A percentile compares a stretch with the other conserved stretches of the same genome.
Evolutionary conservation across 1,140 invertebrate genomes (phyloP).

Genomic region (Xylocopa sonorina): DNA sequence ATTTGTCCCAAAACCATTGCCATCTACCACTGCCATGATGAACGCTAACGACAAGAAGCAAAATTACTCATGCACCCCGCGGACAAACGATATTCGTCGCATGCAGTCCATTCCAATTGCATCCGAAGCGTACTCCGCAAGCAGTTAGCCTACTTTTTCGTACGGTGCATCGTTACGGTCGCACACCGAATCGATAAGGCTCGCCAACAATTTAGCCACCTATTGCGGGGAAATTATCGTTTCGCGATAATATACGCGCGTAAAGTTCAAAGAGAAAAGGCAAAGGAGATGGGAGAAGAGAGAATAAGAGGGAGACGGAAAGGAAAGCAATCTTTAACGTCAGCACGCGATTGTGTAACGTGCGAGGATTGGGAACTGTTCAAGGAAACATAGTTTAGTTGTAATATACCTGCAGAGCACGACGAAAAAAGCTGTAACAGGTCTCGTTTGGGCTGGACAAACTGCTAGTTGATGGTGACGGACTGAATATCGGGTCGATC

Average conservation of each 20-base stretch:
- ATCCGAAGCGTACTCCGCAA: conserved; percentile 4
- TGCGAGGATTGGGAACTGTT: background rate
- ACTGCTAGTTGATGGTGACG: conserved; percentile 90
- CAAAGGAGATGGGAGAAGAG: background rate
- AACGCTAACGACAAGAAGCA: background rate
- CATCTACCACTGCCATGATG: background rate
- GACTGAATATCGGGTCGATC: conserved; percentile 83
- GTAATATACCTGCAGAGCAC: conserved; percentile 89
- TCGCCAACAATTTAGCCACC: conserved; percentile 15
- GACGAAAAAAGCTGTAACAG: conserved; percentile 95
- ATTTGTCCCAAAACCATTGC: no score
- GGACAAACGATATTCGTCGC: conserved; percentile 6
- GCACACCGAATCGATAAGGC: conserved; percentile 25
- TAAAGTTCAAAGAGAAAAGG: background rate
- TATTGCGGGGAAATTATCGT: conserved; percentile 33
- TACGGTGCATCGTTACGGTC: conserved; percentile 1
- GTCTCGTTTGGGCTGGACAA: conserved; percentile 95
- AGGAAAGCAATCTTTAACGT: background rate
- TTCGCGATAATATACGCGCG: background rate
- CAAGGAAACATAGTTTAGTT: background rate
- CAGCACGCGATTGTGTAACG: conserved; percentile 6
- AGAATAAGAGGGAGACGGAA: background rate
- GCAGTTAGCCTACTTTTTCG: conserved; percentile 45
- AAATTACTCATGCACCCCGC: background rate
- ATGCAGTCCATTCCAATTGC: background rate